These are phyloP conservation scores for Caenorhabditis zanzibari DNA, from an alignment of 2,888 invertebrate genomes.

Conservation along the genomic window DNA sequence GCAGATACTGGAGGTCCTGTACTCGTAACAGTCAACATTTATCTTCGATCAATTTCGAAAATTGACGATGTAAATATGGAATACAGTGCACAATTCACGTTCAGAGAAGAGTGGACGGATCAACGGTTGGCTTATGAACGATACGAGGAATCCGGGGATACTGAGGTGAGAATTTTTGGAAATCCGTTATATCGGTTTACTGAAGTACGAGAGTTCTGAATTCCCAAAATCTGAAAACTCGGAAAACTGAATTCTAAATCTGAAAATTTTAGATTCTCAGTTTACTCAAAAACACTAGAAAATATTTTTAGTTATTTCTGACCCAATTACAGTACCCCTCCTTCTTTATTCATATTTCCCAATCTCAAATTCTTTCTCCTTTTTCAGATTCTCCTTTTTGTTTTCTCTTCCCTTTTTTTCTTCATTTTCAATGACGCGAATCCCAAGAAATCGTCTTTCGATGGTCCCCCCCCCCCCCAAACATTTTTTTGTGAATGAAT, in stretches of 20 bases:
- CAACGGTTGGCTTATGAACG: constrained; percentile 87
- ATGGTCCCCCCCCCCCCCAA: not conserved
- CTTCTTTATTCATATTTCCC: not conserved
- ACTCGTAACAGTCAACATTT: constrained; percentile 82
- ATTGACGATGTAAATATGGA: constrained; percentile 86
- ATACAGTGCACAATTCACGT: constrained; percentile 93
- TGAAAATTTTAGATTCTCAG: no score
- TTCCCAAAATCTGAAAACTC: no score
- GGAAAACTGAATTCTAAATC: no score
- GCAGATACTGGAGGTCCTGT: constrained; percentile 78
- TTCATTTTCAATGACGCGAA: not conserved
- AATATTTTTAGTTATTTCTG: not conserved
- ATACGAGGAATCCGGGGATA: constrained; percentile 79
- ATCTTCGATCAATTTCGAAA: constrained; percentile 82
- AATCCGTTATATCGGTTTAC: not conserved
- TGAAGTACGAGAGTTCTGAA: no score
- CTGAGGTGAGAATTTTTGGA: constrained; percentile 66
- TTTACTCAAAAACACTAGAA: no score
- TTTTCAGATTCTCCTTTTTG: not conserved
- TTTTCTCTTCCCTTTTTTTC: not conserved
- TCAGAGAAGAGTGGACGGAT: constrained; percentile 95
- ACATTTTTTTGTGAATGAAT: constrained; percentile 11
- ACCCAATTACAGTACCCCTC: not conserved
- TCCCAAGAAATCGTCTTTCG: not conserved
- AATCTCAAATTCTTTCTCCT: constrained; percentile 19